These are phyloP conservation scores for Thymelicus acteon DNA, from an alignment of 2,888 invertebrate genomes.

Conservation along the genomic window DNA sequence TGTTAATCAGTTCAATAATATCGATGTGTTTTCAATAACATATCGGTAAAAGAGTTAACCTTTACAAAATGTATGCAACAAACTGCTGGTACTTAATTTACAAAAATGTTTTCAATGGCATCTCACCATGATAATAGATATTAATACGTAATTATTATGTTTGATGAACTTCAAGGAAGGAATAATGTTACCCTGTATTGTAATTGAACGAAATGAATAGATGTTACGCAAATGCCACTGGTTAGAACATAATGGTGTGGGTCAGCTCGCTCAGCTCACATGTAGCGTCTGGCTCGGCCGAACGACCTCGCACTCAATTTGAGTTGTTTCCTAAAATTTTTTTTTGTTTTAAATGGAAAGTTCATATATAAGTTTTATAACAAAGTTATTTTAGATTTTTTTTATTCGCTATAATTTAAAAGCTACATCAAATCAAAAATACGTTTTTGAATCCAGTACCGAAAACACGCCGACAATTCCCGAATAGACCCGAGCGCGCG, in stretches of 20 bases:
- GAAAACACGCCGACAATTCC: too few relatives aligned
- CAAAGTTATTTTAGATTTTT: too few relatives aligned
- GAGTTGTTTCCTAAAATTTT: too few relatives aligned
- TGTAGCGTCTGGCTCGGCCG: constrained; percentile 18
- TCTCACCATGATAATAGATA: constrained; percentile 11
- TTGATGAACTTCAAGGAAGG: constrained; percentile 16
- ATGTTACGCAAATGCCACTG: constrained; percentile 40
- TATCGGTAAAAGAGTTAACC: neutral
- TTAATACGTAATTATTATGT: neutral
- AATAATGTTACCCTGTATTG: constrained; percentile 24
- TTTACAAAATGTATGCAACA: constrained; percentile 15
- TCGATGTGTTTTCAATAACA: constrained; percentile 1
- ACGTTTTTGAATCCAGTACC: too few relatives aligned
- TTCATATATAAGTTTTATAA: too few relatives aligned
- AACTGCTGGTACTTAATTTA: constrained; percentile 9
- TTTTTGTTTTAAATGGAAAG: too few relatives aligned
- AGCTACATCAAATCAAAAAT: too few relatives aligned
- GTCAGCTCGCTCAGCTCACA: neutral
- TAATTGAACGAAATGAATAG: constrained; percentile 38
- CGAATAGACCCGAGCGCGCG: too few relatives aligned
- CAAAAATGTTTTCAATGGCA: constrained; percentile 9
- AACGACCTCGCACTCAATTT: constrained; percentile 39
- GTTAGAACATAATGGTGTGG: constrained; percentile 32
- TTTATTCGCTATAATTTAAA: too few relatives aligned
- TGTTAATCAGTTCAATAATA: neutral